Conservation (phyloP, 2,888 invertebrate genomes). For the Apotomis betuletana region DNA sequence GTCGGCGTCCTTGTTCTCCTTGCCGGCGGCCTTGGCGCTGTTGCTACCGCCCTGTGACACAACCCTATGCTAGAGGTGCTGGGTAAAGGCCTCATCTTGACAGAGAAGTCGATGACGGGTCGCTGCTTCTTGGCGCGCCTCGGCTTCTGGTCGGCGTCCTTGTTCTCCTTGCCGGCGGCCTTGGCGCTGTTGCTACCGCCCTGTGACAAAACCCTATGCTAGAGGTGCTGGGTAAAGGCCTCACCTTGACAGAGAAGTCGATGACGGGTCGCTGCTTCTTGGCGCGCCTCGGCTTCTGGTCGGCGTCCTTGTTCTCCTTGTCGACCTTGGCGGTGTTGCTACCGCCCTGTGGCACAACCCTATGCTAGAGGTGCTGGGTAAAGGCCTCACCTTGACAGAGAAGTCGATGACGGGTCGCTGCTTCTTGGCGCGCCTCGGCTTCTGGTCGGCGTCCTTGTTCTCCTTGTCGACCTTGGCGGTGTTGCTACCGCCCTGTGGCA, state of each 20-base stretch:
- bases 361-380: no score
- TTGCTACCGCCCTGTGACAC: constrained; percentile 60
- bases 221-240: no score
- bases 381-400: constrained; percentile 61
- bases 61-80: no score
- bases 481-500: constrained; percentile 61
- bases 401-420: constrained; percentile 81
- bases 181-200: constrained; percentile 51
- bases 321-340: constrained; percentile 74
- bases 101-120: no score
- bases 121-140: no score
- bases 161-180: no score
- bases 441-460: constrained; percentile 50
- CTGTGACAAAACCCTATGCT: no score
- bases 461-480: constrained; percentile 60
- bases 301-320: constrained; percentile 59
- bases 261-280: constrained; percentile 73
- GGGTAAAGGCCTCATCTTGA: no score
- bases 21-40: constrained; percentile 69
- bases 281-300: constrained; percentile 62
- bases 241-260: constrained; percentile 83
- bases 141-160: no score
- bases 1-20: constrained; percentile 56
- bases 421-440: constrained; percentile 65
- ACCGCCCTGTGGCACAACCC: constrained; percentile 49